Evolutionary conservation across 2,888 invertebrate genomes (phyloP), one percentile per base, ranked within the genome.

Genomic region (Drosophila nr. medialis): DNA sequence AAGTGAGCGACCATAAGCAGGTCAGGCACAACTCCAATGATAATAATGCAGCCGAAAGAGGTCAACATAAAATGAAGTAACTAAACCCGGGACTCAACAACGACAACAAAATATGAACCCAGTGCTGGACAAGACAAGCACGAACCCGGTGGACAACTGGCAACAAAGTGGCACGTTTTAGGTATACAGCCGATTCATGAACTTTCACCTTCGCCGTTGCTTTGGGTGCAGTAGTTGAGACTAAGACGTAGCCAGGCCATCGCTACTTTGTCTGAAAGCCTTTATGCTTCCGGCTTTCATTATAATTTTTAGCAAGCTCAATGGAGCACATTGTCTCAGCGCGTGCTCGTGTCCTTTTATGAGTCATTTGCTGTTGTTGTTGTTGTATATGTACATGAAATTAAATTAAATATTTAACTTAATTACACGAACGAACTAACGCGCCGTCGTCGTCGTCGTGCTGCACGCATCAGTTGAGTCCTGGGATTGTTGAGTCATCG

Each of bases 351-450:
- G 65, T 75, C 69, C 77, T 72, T 77, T 77, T 73, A 86, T 82
- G 87, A 78, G 75, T 69, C 78, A 70, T 65, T 75, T 66, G 53
- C 59, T 62, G 50, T 40, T 70, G 53, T 71, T 75, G 61, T 75
- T 64, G 62, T 72, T 64, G 71, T 48, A 74, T 83, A 74, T 45
- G 55, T 55, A 55, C 75, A 84, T 90, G 89, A 88, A 91, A 91
- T 91, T 91, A 91, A 91, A 90, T 91, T 90, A 90, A 90, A 90
- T 91, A 90, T 91, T 91, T 89, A 91, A 91, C 86, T 89, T 91
- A 88, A 91, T 91, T 91, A 91, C 83, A 86, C 78, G 74, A 80
- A 77, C 69, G 78, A 86, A 86, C 88, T 82, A 86, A 86, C 84
- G 82, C 87, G 88, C 61, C 27, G 18, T 18, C 49, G 27, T 29